A percentile compares a stretch with the other conserved stretches of the same genome.
These are phyloP conservation scores for Hypotaenidia okinawae DNA, from an alignment of 2,797 vertebrate genomes.

Conservation along the genomic window DNA sequence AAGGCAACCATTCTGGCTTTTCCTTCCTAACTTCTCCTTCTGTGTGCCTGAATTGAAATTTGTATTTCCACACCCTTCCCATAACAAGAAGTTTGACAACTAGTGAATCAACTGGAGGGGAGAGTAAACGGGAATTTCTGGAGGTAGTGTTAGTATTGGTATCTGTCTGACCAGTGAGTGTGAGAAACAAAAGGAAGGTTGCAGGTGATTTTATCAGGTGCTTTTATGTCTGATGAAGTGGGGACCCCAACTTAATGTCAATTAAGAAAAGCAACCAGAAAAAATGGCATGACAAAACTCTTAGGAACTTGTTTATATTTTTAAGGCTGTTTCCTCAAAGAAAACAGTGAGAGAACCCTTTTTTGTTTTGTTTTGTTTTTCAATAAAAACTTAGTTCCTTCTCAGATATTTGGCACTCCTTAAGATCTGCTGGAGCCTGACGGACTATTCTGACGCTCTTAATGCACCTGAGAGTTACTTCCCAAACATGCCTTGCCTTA, in stretches of 20 bases:
- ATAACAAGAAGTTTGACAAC: not conserved
- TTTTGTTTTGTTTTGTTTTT: not conserved
- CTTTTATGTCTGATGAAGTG: not conserved
- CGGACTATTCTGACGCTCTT: not conserved
- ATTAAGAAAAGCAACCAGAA: not conserved
- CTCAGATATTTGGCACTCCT: constrained; percentile 45
- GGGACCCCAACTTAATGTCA: not conserved
- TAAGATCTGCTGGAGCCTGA: constrained; percentile 49
- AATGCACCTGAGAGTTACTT: constrained; percentile 60
- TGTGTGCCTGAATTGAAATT: not conserved
- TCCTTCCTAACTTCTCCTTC: not conserved
- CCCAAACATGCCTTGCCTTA: constrained; percentile 31
- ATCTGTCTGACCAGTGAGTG: not conserved
- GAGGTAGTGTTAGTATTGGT: not conserved
- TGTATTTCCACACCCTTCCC: not conserved
- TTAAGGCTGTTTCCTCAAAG: not conserved
- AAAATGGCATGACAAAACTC: not conserved
- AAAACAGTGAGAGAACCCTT: not conserved
- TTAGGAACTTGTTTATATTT: not conserved
- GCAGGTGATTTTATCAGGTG: not conserved
- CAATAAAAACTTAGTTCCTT: not conserved
- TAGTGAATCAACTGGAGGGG: not conserved
- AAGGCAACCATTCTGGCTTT: not conserved
- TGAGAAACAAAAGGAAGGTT: not conserved
- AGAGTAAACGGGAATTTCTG: not conserved